Percentiles rank a stretch among this genome's conserved stretches.
phyloP scores from a whole-genome alignment of 2,113 vertebrate genomes.

The Chloropsis hardwickii region DNA sequence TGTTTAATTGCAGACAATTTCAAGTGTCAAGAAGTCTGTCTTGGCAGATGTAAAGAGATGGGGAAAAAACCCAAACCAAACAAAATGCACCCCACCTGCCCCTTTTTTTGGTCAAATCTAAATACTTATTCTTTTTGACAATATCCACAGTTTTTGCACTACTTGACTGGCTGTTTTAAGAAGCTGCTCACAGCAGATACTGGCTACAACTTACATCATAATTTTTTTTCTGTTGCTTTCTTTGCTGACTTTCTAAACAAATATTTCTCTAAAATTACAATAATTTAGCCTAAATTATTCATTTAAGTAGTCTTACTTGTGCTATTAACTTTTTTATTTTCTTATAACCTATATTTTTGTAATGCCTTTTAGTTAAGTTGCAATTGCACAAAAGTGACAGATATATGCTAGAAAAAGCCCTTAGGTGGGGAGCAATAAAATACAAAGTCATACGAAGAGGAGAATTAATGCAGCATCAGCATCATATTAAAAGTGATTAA shows the following conservation, averaged over 20 bases:
- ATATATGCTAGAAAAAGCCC: background rate
- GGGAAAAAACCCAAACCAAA: background rate
- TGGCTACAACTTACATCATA: background rate
- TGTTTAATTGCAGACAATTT: slow-evolving; percentile 62
- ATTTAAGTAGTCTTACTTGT: background rate
- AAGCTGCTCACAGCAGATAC: background rate
- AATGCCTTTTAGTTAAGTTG: background rate
- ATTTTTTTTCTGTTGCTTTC: background rate
- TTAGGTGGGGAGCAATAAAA: background rate
- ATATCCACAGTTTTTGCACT: background rate
- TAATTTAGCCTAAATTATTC: background rate
- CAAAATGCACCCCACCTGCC: background rate
- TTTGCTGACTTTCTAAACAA: background rate
- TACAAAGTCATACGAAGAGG: background rate
- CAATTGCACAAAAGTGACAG: background rate
- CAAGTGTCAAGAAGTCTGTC: slow-evolving; percentile 34
- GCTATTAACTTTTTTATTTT: background rate
- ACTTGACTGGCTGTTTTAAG: background rate
- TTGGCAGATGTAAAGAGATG: background rate
- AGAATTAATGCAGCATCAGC: background rate
- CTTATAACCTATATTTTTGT: background rate
- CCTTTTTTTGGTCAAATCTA: background rate
- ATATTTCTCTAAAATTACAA: background rate
- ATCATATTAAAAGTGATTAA: background rate
- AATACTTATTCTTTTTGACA: background rate